A percentile compares a stretch with the other conserved stretches of the same genome.
Conservation (phyloP, 2,797 vertebrate genomes). For the Alca torda region DNA sequence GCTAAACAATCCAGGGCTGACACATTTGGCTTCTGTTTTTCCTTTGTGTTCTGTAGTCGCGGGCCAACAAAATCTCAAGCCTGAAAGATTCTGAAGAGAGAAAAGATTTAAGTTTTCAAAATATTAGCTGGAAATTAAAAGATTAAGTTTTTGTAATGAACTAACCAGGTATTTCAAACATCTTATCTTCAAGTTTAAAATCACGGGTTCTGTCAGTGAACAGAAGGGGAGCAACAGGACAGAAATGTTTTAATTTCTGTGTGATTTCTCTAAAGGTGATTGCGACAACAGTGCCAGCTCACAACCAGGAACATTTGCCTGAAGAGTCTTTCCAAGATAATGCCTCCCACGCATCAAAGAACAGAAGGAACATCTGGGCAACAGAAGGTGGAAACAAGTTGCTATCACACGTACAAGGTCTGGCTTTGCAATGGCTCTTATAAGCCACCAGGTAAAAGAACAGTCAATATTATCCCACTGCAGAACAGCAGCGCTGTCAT, state of each 20-base stretch:
- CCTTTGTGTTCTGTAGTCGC: not conserved
- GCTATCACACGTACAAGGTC: not conserved
- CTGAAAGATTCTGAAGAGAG: not conserved
- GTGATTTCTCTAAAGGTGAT: not conserved
- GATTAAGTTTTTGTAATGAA: not conserved
- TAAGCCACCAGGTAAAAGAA: not conserved
- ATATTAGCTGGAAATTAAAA: not conserved
- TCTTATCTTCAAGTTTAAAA: not conserved
- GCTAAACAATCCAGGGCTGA: not conserved
- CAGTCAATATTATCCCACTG: not conserved
- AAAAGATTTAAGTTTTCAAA: not conserved
- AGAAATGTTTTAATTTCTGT: not conserved
- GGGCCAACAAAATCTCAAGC: not conserved
- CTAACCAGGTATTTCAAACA: not conserved
- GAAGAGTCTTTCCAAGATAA: not conserved
- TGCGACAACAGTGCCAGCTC: not conserved
- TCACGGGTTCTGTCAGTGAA: not conserved
- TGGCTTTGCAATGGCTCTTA: not conserved
- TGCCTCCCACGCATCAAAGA: rapidly evolving
- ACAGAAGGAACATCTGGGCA: not conserved
- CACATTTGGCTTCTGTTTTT: not conserved
- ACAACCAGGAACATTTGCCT: not conserved
- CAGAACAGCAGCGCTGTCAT: not conserved
- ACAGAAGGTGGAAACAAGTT: not conserved
- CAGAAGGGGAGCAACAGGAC: not conserved